These are phyloP conservation scores for Martes martes DNA, from an alignment of 2,113 vertebrate genomes.

Conservation along the genomic window DNA sequence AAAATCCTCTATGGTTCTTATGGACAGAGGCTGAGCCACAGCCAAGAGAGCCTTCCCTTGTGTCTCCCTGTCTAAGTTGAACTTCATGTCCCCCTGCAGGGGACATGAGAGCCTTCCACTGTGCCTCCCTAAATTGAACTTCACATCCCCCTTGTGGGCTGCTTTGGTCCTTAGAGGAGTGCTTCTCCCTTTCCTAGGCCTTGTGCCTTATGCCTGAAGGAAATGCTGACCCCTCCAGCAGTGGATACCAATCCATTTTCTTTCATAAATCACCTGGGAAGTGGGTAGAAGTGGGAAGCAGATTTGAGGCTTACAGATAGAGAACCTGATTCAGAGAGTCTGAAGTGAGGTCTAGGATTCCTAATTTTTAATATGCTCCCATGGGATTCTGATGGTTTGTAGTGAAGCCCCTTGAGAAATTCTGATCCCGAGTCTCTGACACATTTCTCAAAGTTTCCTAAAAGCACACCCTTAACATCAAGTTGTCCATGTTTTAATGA, in stretches of 20 bases:
- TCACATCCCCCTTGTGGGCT: not conserved
- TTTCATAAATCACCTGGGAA: not conserved
- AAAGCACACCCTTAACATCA: not conserved
- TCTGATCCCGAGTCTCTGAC: not conserved
- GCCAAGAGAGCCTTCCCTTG: not conserved
- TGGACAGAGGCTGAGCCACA: not conserved
- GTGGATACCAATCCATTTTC: not conserved
- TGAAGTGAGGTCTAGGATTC: not conserved
- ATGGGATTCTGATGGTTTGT: not conserved
- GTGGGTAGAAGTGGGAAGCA: not conserved
- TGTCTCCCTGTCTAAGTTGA: not conserved
- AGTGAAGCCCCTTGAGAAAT: not conserved
- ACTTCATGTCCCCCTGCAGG: not conserved
- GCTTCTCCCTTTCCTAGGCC: not conserved
- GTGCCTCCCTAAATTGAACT: not conserved
- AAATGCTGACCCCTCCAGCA: not conserved
- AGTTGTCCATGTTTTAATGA: not conserved
- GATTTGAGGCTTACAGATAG: not conserved
- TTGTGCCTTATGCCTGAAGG: not conserved
- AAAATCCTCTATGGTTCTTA: not conserved
- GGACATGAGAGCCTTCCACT: not conserved
- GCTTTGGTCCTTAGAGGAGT: not conserved
- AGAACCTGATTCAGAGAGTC: not conserved
- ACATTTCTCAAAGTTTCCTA: not conserved
- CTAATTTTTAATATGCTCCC: not conserved